Base-by-base conservation (phyloP, 2,888 invertebrate species). In the Drosophila barbarae region DNA sequence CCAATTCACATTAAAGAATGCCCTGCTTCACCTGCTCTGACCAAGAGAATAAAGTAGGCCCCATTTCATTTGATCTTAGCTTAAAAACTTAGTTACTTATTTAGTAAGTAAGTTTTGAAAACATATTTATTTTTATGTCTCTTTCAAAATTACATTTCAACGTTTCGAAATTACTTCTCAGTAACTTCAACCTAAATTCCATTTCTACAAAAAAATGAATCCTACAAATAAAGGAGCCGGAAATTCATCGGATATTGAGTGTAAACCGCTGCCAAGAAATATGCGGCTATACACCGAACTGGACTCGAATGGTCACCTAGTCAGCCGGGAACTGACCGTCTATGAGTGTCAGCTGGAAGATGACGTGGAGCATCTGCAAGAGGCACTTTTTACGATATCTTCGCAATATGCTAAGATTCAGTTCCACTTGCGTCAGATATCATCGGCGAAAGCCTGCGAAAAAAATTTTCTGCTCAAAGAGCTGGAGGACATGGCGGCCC, bases 331-430 rank as follows among this genome's bases (percentile, higher is more conserved):
- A 9, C 46, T 76, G 0, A 77, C 83, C 4, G 15, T 58, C 0
- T 87, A 87, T 52, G 86, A 86, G 5, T 69, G 75, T 10, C 57
- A 73, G 28, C 63, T 88, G 36, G 87, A 87, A 52, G 76, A 74
- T 0, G 76, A 88, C 7, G 79, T 86, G 7, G 73, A 85, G 39
- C 44, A 59, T 1, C 46, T 88, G 39, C 87, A 88, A 50, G 68
- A 76, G 6, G 77, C 86, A 0, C 77, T 85, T 10, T 84, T 88
- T 9, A 46, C 74, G 6, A 57, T 87, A 5, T 83, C 85, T 8
- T 77, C 88, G 9, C 87, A 88, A 46, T 80, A 85, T 66, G 87
- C 87, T 2, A 85, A 84, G 8, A 69, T 88, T 15, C 88, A 88
- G 55, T 87, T 88, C 36, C 80, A 87, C 1, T 36, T 88, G 39